Evolutionary conservation across 2,113 vertebrate genomes (phyloP), one percentile per base, ranked within the genome.

Genomic region (Hepsetus odoe): DNA sequence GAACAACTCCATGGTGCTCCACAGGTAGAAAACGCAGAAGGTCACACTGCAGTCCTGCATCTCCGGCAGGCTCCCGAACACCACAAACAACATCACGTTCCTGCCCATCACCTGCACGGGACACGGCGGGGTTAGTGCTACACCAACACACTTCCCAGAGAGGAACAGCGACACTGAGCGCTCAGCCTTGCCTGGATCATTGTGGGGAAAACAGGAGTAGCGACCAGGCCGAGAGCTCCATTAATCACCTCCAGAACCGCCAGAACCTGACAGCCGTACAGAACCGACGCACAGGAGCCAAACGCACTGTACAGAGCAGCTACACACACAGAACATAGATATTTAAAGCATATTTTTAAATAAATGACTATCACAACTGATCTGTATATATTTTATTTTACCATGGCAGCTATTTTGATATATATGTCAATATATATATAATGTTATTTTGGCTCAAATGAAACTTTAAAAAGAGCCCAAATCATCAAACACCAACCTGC

Each of bases 181-280:
- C 0, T 61, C 5, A 32, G 66, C 5, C 76, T 62, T 79, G 97
- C 97, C 97, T 98, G 97, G 24, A 95, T n/a, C 82, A 98, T 74
- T 42, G 93, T 82, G 32, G 96, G 94, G 18, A 94, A 33, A 67
- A 97, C 84, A 0, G 93, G 94, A 1, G 96, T 91, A 67, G 84
- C 93, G 5, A 95, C 94, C 16, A 98, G 91, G 53, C 96, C 96
- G 83, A 96, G 84, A 3, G 93, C 80, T 2, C 95, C 93, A 72
- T 98, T 97, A 61, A 98, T 69, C 33, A 96, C 92, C 88, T 99
- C 97, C 73, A 96, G 90, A 59, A 92, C 58, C 0, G 96, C 91
- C 91, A 99, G 83, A 85, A 94, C 95, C 89, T 99, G 95, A 85
- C 96, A 98, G 91, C 96, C 96, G 77, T 96, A 97, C 95, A 99